phyloP scores from a whole-genome alignment of 2,888 invertebrate genomes.

The Cephus rjabovi region DNA sequence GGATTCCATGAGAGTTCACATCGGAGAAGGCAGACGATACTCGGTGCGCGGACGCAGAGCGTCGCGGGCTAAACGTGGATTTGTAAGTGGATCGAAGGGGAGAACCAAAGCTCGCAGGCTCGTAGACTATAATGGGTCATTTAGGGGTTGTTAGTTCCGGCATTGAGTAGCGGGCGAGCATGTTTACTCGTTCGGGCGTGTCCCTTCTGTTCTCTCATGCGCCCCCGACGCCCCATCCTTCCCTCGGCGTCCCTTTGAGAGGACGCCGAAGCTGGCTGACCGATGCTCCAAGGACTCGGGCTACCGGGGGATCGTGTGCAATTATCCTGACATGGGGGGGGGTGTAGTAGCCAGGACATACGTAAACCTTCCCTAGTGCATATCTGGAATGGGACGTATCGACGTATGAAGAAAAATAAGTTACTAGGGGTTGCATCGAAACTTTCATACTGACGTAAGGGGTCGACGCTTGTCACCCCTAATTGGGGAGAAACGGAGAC shows the following conservation, averaged over 20 bases:
- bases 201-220: constrained; percentile 21
- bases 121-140: constrained; percentile 39
- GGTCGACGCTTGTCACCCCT: too few species aligned
- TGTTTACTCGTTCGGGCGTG: constrained; percentile 17
- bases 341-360: too few species aligned
- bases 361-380: too few species aligned
- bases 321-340: too few species aligned
- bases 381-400: too few species aligned
- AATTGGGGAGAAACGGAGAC: too few species aligned
- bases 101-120: constrained; percentile 7
- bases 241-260: constrained; percentile 18
- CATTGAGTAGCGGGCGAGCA: constrained; percentile 16
- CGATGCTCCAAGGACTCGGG: too few species aligned
- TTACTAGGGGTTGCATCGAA: too few species aligned
- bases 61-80: constrained; percentile 13
- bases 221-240: constrained; percentile 29
- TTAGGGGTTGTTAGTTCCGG: constrained; percentile 50
- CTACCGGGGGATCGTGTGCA: too few species aligned
- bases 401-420: too few species aligned
- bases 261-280: constrained; percentile 12
- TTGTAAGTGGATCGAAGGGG: constrained; percentile 7
- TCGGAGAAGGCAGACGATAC: not conserved
- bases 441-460: too few species aligned
- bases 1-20: constrained; percentile 23
- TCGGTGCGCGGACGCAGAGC: constrained; percentile 21